Evolutionary conservation across 2,888 invertebrate genomes (phyloP).

Genomic region (Megastigmus dorsalis): DNA sequence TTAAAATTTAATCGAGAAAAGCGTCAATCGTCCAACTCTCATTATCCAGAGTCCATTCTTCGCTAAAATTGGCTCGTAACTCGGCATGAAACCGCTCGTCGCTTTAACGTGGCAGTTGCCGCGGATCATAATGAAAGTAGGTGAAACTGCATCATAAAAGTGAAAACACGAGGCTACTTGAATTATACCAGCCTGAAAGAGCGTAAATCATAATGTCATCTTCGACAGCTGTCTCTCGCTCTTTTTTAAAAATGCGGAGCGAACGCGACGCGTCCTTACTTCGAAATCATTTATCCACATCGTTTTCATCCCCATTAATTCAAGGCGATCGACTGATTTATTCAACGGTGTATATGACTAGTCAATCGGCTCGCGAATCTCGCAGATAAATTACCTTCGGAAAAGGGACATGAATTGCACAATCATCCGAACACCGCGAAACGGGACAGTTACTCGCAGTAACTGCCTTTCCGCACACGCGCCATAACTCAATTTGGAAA

Average conservation of each 20-base stretch:
- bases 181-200: neutral
- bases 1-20: no score
- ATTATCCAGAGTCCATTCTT: no score
- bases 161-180: neutral
- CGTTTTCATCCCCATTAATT: neutral
- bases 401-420: conserved; percentile 26
- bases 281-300: neutral
- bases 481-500: conserved; percentile 31
- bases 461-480: neutral
- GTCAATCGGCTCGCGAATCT: conserved; percentile 10
- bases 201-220: conserved; percentile 2
- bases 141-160: conserved; percentile 8
- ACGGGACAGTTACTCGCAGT: no score
- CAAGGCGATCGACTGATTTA: conserved; percentile 9
- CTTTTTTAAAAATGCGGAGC: neutral
- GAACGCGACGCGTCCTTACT: neutral
- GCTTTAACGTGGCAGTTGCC: no score
- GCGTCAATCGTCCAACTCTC: no score
- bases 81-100: no score
- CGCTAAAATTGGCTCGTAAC: no score
- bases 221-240: no score
- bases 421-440: conserved; percentile 23
- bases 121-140: neutral
- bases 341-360: neutral
- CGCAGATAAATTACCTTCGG: conserved; percentile 35